Conservation (phyloP, 2,888 invertebrate genomes). For the Oxyteleia sp. region DNA sequence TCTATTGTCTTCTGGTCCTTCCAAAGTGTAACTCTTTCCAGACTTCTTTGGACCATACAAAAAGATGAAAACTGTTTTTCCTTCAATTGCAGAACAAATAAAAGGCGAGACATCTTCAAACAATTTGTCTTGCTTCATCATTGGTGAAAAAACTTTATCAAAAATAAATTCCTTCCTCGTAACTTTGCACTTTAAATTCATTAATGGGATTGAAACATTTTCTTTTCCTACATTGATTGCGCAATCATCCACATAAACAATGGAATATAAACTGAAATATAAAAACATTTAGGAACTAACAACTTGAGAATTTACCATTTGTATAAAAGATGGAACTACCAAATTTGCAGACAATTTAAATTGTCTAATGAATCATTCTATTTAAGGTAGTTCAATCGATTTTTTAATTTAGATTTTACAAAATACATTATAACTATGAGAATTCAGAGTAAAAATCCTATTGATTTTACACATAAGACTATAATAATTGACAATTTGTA, state of each 20-base stretch:
- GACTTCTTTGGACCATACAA: constrained; percentile 20
- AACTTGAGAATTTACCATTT: too few relatives aligned
- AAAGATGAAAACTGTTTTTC: constrained; percentile 14
- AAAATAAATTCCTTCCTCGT: constrained; percentile 20
- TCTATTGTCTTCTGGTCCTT: constrained; percentile 11
- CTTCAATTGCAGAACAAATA: constrained; percentile 20
- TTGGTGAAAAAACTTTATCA: constrained; percentile 25
- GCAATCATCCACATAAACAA: constrained; percentile 19
- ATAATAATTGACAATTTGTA: too few relatives aligned
- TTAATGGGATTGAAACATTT: not conserved
- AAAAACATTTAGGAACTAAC: too few relatives aligned
- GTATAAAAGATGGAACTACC: too few relatives aligned
- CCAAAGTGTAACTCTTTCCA: constrained; percentile 29
- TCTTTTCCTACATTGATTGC: constrained; percentile 16
- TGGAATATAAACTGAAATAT: too few relatives aligned
- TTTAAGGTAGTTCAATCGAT: too few relatives aligned
- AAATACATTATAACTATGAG: too few relatives aligned
- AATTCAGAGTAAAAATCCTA: too few relatives aligned
- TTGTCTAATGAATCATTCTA: too few relatives aligned
- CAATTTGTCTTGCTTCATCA: not conserved
- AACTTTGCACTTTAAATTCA: not conserved
- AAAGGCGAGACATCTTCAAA: constrained; percentile 19
- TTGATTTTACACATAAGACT: too few relatives aligned
- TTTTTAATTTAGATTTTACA: too few relatives aligned
- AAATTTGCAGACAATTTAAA: too few relatives aligned